Conservation (phyloP, 2,888 invertebrate species). For the Chrysolina oricalcia region DNA sequence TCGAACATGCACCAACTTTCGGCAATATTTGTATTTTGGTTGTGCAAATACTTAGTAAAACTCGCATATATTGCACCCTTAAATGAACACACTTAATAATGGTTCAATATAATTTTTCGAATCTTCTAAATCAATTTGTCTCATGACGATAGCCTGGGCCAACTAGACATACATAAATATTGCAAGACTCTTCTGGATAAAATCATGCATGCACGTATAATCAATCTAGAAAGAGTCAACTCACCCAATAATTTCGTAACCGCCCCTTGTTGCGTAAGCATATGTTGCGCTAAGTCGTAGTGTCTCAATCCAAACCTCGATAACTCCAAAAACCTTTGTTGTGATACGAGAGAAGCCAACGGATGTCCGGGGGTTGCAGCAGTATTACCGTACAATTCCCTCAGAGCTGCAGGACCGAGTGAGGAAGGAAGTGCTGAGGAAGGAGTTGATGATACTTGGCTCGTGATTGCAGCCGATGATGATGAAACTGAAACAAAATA, state of each 20-base stretch:
- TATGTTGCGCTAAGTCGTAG: conserved; percentile 92
- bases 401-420: conserved; percentile 69
- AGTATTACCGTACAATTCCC: conserved; percentile 70
- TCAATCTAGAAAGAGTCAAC: conserved; percentile 69
- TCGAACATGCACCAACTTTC: too few relatives aligned
- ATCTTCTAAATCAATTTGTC: too few relatives aligned
- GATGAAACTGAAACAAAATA: conserved; percentile 56
- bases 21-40: too few relatives aligned
- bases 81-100: too few relatives aligned
- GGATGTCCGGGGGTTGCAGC: conserved; percentile 75
- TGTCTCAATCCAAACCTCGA: conserved; percentile 88
- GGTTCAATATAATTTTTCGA: too few relatives aligned
- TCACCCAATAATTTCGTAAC: conserved; percentile 92
- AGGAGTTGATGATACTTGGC: conserved; percentile 70
- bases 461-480: conserved; percentile 55
- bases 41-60: too few relatives aligned
- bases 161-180: too few relatives aligned
- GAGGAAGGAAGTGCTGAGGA: conserved; percentile 65
- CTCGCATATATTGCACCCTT: too few relatives aligned
- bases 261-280: conserved; percentile 92
- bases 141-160: too few relatives aligned
- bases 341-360: conserved; percentile 82
- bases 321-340: conserved; percentile 86
- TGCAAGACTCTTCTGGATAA: too few relatives aligned
- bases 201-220: too few relatives aligned